Evolutionary conservation across 2,113 vertebrate species (phyloP).

Genomic region (Monarcha castaneiventris): DNA sequence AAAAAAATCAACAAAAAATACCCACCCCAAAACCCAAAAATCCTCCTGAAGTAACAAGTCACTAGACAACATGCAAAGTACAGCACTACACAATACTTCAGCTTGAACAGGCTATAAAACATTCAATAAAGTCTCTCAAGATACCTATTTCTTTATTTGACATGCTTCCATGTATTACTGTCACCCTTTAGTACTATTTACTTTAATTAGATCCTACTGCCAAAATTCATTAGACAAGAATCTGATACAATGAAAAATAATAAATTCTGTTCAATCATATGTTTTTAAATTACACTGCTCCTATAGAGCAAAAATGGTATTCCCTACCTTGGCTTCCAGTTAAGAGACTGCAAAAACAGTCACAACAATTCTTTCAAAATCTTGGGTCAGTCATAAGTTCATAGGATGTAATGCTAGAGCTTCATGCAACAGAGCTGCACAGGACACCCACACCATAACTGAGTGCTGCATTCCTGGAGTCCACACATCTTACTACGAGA

Average conservation of each 20-base stretch:
- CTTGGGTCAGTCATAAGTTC: background rate
- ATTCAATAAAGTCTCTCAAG: background rate
- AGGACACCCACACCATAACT: accelerated
- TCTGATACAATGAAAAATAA: conserved; percentile 54
- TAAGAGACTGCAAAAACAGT: background rate
- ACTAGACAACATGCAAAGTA: background rate
- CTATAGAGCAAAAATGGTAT: background rate
- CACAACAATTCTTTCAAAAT: background rate
- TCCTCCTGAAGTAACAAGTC: background rate
- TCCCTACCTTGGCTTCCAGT: background rate
- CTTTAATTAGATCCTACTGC: conserved; percentile 62
- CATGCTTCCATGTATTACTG: conserved; percentile 34
- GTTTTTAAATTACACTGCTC: conserved; percentile 35
- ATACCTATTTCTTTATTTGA: conserved; percentile 31
- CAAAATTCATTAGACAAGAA: conserved; percentile 59
- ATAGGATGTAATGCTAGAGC: background rate
- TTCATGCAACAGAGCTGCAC: background rate
- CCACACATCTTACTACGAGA: background rate
- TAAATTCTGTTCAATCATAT: conserved; percentile 55
- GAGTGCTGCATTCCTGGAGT: background rate
- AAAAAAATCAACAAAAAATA: background rate
- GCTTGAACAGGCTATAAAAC: background rate
- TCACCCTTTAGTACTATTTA: conserved; percentile 23
- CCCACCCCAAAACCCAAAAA: background rate
- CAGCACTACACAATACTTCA: background rate